Evolutionary conservation across 2,113 vertebrate species (phyloP).

Genomic region (Oryzias melastigma): DNA sequence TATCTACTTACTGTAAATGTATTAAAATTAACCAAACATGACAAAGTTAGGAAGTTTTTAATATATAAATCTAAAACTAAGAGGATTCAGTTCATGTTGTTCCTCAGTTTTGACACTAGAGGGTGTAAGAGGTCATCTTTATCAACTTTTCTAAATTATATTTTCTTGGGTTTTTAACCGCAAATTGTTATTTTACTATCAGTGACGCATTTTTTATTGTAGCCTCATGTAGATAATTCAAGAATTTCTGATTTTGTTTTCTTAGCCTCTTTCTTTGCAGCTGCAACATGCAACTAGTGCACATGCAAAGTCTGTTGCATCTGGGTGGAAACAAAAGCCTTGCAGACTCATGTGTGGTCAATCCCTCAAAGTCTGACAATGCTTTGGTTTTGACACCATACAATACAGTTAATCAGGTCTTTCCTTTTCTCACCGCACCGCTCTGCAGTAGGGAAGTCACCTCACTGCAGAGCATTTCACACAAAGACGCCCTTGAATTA

Average conservation of each 20-base stretch:
- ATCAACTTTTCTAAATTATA: neutral
- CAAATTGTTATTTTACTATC: constrained; percentile 9
- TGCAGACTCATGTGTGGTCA: constrained; percentile 34
- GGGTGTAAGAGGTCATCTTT: constrained; percentile 38
- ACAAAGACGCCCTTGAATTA: constrained; percentile 57
- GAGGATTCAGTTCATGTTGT: neutral
- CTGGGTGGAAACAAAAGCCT: neutral
- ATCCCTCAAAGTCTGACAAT: constrained; percentile 61
- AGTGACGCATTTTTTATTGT: constrained; percentile 8
- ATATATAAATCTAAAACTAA: too few species aligned
- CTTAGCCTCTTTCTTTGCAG: constrained; percentile 2
- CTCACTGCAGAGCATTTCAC: constrained; percentile 45
- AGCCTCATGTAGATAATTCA: constrained; percentile 12
- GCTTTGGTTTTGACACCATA: constrained; percentile 49
- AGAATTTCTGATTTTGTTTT: neutral
- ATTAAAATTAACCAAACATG: too few species aligned
- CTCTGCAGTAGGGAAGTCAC: constrained; percentile 48
- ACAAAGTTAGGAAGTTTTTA: too few species aligned
- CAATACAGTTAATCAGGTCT: constrained; percentile 41
- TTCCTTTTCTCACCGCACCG: constrained; percentile 60
- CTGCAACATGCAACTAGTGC: constrained; percentile 9
- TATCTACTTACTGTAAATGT: too few species aligned
- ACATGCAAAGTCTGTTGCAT: constrained; percentile 21
- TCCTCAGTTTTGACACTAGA: constrained; percentile 55
- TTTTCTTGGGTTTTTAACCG: neutral